Evolutionary conservation across 2,113 vertebrate species (phyloP).

Genomic region (Corythaeola cristata): DNA sequence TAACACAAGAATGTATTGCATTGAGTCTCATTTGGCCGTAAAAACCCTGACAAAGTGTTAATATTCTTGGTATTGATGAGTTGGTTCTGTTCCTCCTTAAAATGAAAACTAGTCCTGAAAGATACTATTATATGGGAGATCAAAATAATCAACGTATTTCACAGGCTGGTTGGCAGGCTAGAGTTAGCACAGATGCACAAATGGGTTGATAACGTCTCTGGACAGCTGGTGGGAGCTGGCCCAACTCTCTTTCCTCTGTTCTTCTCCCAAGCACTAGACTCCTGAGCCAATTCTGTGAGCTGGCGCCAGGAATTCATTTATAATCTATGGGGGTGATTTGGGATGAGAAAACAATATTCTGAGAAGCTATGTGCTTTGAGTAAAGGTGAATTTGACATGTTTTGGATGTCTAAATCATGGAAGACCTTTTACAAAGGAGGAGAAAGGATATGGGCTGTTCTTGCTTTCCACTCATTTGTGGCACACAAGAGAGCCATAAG

Average conservation of each 20-base stretch:
- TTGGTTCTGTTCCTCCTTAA: neutral
- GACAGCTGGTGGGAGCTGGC: slow-evolving; percentile 7
- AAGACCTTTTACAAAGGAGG: neutral
- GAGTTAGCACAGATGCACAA: slow-evolving; percentile 11
- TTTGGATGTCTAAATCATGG: neutral
- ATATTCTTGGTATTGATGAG: neutral
- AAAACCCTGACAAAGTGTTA: neutral
- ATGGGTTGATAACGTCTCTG: neutral
- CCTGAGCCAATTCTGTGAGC: neutral
- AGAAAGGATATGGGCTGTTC: neutral
- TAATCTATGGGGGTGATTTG: neutral
- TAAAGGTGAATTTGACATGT: neutral
- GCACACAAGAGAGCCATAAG: neutral
- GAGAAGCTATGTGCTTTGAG: neutral
- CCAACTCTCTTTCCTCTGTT: neutral
- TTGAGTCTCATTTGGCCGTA: neutral
- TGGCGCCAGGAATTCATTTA: neutral
- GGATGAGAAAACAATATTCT: neutral
- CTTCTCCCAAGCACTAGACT: neutral
- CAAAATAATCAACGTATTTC: neutral
- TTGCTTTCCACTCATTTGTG: neutral
- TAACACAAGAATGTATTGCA: neutral
- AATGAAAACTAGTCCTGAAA: neutral
- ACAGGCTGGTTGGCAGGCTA: neutral
- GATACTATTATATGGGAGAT: neutral